phyloP scores from a whole-genome alignment of 2,113 vertebrate species.

The Patagioenas fasciata region DNA sequence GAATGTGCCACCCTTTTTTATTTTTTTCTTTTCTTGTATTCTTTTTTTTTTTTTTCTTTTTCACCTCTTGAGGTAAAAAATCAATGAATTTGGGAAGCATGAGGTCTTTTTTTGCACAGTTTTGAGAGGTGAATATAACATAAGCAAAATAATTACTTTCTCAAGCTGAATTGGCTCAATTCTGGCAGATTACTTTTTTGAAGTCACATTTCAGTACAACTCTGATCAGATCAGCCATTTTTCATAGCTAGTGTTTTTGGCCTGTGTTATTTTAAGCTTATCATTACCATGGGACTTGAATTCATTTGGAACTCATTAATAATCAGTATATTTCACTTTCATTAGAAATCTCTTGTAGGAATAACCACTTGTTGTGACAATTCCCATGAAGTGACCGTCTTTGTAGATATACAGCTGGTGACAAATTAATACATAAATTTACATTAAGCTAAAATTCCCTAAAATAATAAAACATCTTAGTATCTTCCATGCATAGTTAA shows the following conservation, averaged over 20 bases:
- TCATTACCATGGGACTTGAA: constrained; percentile 36
- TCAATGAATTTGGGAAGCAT: not conserved
- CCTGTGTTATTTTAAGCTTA: constrained; percentile 53
- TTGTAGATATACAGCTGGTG: not conserved
- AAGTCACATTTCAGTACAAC: constrained; percentile 10
- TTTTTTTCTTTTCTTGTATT: not conserved
- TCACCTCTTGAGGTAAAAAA: not conserved
- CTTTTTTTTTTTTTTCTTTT: not conserved
- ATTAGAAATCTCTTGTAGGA: constrained; percentile 42
- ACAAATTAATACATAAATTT: not conserved
- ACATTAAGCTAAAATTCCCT: not conserved
- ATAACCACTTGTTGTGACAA: not conserved
- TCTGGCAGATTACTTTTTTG: not conserved
- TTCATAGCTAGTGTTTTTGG: constrained; percentile 11
- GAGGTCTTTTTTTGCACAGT: not conserved
- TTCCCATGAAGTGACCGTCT: not conserved
- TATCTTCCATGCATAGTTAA: not conserved
- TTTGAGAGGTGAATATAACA: not conserved
- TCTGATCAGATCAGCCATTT: constrained; percentile 14
- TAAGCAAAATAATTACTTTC: constrained; percentile 8
- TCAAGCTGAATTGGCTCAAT: not conserved
- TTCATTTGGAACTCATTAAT: constrained; percentile 53
- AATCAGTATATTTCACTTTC: constrained; percentile 41
- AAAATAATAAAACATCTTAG: constrained; percentile 23
- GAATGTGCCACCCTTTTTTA: not conserved